phyloP scores from a whole-genome alignment of 2,113 vertebrate genomes.

The Nanorana parkeri region DNA sequence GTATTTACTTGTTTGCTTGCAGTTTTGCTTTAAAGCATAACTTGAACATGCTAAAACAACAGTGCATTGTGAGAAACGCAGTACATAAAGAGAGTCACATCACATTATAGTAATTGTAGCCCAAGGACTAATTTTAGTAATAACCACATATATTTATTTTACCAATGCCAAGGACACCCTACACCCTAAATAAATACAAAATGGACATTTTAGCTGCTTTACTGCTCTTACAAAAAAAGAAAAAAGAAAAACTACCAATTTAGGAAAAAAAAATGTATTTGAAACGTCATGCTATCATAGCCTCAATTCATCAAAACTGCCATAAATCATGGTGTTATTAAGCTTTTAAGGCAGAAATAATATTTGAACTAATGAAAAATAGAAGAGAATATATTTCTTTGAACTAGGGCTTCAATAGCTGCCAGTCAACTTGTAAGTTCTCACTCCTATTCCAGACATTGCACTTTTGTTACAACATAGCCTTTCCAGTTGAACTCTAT shows the following conservation, averaged over 20 bases:
- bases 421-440: constrained; percentile 14
- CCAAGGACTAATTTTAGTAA: constrained; percentile 8
- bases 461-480: constrained; percentile 44
- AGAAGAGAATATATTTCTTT: constrained; percentile 56
- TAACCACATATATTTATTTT: constrained; percentile 25
- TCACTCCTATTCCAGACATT: constrained; percentile 36
- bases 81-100: not conserved
- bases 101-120: constrained; percentile 1
- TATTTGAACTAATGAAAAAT: constrained; percentile 48
- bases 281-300: constrained; percentile 24
- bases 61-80: not conserved
- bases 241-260: not conserved
- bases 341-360: constrained; percentile 35
- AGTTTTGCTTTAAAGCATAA: not conserved
- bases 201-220: not conserved
- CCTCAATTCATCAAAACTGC: constrained; percentile 13
- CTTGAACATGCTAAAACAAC: not conserved
- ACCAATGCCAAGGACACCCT: constrained; percentile 11
- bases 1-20: too few species aligned
- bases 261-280: not conserved
- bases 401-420: constrained; percentile 51
- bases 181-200: not conserved
- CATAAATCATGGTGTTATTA: constrained; percentile 48
- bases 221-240: not conserved
- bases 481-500: constrained; percentile 54